Conservation (phyloP, 2,113 vertebrate genomes). For the Aspidoscelis tigris region DNA sequence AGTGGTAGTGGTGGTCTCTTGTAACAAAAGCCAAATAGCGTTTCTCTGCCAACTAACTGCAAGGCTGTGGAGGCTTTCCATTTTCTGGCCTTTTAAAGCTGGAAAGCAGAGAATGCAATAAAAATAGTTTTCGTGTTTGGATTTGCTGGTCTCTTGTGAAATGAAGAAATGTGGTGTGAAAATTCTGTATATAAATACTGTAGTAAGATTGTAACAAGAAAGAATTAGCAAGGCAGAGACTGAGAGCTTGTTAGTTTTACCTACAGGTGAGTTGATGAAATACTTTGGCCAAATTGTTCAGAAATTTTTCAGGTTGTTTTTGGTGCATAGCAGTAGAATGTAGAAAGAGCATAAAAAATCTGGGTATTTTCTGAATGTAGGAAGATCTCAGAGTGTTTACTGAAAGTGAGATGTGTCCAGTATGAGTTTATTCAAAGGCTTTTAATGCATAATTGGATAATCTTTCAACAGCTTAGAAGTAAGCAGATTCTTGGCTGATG, state of each 20-base stretch:
- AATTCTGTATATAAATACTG: background rate
- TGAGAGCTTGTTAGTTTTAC: background rate
- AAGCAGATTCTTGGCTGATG: no score
- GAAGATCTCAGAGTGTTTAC: background rate
- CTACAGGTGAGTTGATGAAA: background rate
- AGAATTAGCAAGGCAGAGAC: background rate
- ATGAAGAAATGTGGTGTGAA: background rate
- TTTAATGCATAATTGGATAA: no score
- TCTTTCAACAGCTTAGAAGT: no score
- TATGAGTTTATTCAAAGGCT: no score
- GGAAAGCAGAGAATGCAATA: background rate
- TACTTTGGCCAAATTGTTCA: background rate
- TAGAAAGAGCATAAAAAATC: background rate
- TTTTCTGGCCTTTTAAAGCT: conserved; percentile 10
- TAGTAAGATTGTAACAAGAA: background rate
- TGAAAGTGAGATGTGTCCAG: no score
- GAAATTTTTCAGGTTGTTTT: background rate
- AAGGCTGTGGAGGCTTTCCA: background rate
- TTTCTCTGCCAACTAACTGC: background rate
- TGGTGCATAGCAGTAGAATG: background rate
- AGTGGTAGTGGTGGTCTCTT: background rate
- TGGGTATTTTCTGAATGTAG: background rate
- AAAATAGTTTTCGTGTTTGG: background rate
- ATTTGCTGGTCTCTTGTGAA: background rate
- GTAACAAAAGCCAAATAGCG: background rate